Conservation (phyloP, 2,888 invertebrate genomes). For the Lycocerus yunnanus region DNA sequence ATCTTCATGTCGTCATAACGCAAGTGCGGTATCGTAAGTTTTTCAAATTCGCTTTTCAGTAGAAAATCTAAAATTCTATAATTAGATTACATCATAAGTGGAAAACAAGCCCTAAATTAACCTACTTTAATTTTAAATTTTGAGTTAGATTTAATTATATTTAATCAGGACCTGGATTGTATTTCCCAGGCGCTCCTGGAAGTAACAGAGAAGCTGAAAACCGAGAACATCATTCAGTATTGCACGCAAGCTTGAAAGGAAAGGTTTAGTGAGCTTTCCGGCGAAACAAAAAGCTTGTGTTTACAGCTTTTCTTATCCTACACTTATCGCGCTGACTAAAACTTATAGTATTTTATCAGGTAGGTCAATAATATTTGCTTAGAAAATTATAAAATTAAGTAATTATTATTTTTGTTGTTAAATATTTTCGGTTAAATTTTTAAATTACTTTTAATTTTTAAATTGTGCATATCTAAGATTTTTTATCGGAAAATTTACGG, state of each 20-base stretch:
- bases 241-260: slow-evolving; percentile 40
- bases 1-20: not conserved
- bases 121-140: slow-evolving; percentile 1
- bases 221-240: slow-evolving; percentile 42
- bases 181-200: slow-evolving; percentile 49
- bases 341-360: slow-evolving; percentile 21
- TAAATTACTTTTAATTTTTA: not conserved
- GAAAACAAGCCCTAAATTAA: not conserved
- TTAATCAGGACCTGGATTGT: slow-evolving; percentile 34
- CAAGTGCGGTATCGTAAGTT: not conserved
- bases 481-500: not conserved
- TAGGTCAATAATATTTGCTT: slow-evolving; percentile 28
- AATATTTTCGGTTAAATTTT: not conserved
- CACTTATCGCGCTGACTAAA: slow-evolving; percentile 27
- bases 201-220: slow-evolving; percentile 49
- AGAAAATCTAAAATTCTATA: not conserved
- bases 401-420: not conserved
- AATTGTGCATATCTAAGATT: not conserved
- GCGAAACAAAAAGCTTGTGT: slow-evolving; percentile 19
- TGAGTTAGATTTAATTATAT: slow-evolving; percentile 17
- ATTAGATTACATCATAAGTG: not conserved
- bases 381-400: not conserved
- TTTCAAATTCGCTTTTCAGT: not conserved
- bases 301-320: slow-evolving; percentile 20
- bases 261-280: slow-evolving; percentile 30